Percentiles rank a stretch among this genome's conserved stretches.
Evolutionary conservation across 2,888 invertebrate species (phyloP).

Genomic region (Ophioninae sp.): DNA sequence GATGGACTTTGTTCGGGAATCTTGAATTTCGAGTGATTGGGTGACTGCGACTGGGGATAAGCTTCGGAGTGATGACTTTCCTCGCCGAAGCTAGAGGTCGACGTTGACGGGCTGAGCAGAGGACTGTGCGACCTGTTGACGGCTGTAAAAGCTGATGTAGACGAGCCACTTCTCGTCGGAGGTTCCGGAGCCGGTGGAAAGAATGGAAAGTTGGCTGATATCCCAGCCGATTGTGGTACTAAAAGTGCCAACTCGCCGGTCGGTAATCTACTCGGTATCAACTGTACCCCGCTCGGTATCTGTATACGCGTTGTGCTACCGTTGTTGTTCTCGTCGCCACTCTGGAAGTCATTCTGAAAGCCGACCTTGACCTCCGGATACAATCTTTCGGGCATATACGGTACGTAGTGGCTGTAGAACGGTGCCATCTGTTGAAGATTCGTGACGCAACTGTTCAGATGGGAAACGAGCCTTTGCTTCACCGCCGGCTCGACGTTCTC

Average conservation of each 20-base stretch:
- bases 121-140: slow-evolving; percentile 84
- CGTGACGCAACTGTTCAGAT: slow-evolving; percentile 85
- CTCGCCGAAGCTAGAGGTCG: slow-evolving; percentile 85
- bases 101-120: slow-evolving; percentile 87
- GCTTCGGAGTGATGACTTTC: slow-evolving; percentile 82
- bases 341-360: slow-evolving; percentile 76
- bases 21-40: slow-evolving; percentile 72
- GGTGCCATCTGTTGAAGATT: slow-evolving; percentile 83
- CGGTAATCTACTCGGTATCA: slow-evolving; percentile 86
- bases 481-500: slow-evolving; percentile 85
- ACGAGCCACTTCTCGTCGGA: slow-evolving; percentile 70
- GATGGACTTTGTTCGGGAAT: slow-evolving; percentile 75
- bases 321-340: slow-evolving; percentile 82
- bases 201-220: slow-evolving; percentile 82
- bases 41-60: slow-evolving; percentile 72
- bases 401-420: slow-evolving; percentile 80
- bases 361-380: slow-evolving; percentile 80
- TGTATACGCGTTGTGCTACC: slow-evolving; percentile 82
- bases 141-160: slow-evolving; percentile 79
- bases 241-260: slow-evolving; percentile 87
- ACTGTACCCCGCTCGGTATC: slow-evolving; percentile 84
- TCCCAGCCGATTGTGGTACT: slow-evolving; percentile 83
- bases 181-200: slow-evolving; percentile 78
- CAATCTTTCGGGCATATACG: slow-evolving; percentile 79
- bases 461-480: slow-evolving; percentile 85